These are phyloP conservation scores for Eidolon dupreanum DNA, from an alignment of 2,797 vertebrate species.

Conservation along the genomic window DNA sequence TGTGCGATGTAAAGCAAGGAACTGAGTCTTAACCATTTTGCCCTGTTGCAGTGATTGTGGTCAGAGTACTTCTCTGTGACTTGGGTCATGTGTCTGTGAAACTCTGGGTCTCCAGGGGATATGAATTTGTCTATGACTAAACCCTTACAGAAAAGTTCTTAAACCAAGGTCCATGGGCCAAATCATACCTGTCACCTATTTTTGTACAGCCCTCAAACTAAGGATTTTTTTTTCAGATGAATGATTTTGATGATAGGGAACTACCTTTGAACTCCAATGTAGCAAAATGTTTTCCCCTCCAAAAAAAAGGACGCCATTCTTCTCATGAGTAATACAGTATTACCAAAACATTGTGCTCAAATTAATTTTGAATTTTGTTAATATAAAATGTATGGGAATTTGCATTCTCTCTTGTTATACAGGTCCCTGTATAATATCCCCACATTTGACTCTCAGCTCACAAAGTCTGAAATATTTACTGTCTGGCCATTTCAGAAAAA, in stretches of 20 bases:
- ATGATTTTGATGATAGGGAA: not conserved
- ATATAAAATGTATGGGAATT: not conserved
- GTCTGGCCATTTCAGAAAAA: not conserved
- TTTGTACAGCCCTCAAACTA: not conserved
- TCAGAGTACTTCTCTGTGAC: not conserved
- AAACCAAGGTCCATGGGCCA: not conserved
- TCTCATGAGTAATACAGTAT: not conserved
- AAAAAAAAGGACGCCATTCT: not conserved
- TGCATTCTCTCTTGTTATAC: not conserved
- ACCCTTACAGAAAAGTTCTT: not conserved
- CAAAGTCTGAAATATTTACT: not conserved
- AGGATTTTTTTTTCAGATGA: not conserved
- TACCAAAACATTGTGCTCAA: not conserved
- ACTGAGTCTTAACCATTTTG: not conserved
- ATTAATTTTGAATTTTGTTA: constrained; percentile 22
- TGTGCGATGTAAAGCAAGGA: not conserved
- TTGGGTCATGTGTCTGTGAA: not conserved
- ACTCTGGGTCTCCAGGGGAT: not conserved
- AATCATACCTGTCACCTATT: not conserved
- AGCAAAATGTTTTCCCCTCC: not conserved
- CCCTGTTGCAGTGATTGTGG: not conserved
- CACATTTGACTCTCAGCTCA: not conserved
- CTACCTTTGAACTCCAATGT: not conserved
- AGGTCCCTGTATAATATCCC: not conserved
- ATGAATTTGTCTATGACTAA: not conserved